Conservation (phyloP, 1,140 invertebrate genomes). For the Zophobas morio region DNA sequence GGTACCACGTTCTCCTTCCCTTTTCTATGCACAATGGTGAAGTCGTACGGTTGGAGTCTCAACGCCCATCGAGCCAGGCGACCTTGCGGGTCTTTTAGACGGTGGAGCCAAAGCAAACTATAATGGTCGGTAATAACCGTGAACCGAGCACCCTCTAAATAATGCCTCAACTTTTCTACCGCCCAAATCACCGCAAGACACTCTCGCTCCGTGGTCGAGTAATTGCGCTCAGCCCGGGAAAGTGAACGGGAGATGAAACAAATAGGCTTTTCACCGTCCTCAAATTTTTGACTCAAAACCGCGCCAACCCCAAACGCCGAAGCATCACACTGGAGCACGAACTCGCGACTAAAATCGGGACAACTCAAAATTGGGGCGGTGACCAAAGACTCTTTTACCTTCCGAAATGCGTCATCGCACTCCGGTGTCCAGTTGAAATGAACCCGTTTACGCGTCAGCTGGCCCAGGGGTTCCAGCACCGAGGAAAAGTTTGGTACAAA, state of each 20-base stretch:
- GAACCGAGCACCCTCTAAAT: conserved; percentile 67
- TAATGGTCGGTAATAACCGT: conserved; percentile 69
- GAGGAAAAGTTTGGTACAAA: conserved; percentile 65
- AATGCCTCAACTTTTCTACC: conserved; percentile 66
- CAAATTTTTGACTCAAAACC: conserved; percentile 51
- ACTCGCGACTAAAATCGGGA: conserved; percentile 56
- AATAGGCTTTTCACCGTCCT: conserved; percentile 51
- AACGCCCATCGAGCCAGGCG: conserved; percentile 68
- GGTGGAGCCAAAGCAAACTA: conserved; percentile 67
- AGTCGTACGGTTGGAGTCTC: conserved; percentile 66
- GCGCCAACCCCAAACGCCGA: conserved; percentile 49
- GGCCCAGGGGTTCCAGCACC: conserved; percentile 51
- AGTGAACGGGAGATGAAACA: conserved; percentile 61
- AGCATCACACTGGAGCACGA: conserved; percentile 59
- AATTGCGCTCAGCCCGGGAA: conserved; percentile 63
- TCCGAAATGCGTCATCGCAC: conserved; percentile 4
- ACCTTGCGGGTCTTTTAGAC: conserved; percentile 66
- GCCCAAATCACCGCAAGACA: conserved; percentile 66
- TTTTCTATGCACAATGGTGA: conserved; percentile 65
- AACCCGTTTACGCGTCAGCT: conserved; percentile 1
- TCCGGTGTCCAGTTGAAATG: conserved; percentile 21
- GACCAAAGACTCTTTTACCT: conserved; percentile 4
- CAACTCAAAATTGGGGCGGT: conserved; percentile 16
- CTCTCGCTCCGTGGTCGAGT: conserved; percentile 66
- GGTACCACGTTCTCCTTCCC: conserved; percentile 57